Conservation (phyloP, 2,113 vertebrate genomes). For the Colaptes auratus region DNA sequence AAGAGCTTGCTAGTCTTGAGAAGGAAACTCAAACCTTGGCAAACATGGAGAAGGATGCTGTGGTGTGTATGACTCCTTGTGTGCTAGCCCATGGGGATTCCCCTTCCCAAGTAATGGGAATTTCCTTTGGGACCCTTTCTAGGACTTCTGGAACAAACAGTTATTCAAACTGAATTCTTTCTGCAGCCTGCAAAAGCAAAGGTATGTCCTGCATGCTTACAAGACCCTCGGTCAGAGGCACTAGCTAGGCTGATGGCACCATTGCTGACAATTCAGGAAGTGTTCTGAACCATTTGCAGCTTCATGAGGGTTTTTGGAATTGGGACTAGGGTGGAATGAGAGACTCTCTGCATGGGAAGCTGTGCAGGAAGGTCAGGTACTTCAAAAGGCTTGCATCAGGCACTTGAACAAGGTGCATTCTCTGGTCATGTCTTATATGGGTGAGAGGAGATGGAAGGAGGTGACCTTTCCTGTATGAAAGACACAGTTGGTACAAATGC, state of each 20-base stretch:
- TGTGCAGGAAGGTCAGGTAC: background rate
- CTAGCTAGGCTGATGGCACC: background rate
- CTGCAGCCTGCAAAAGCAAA: conserved; percentile 77
- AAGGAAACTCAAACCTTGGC: conserved; percentile 72
- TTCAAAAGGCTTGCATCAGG: background rate
- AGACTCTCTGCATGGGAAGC: background rate
- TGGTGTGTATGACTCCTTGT: conserved; percentile 63
- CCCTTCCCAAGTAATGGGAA: background rate
- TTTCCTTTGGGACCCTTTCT: background rate
- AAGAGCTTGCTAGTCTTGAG: conserved; percentile 79
- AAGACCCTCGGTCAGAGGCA: background rate
- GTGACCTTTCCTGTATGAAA: background rate
- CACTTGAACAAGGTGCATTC: background rate
- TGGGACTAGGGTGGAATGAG: background rate
- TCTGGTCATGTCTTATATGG: rapidly evolving
- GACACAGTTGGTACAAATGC: background rate
- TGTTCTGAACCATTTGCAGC: background rate
- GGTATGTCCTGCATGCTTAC: conserved; percentile 64
- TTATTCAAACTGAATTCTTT: conserved; percentile 77
- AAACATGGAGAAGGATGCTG: conserved; percentile 75
- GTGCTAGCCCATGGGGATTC: rapidly evolving
- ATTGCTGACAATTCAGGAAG: rapidly evolving
- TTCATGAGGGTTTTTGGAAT: background rate
- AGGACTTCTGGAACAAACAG: conserved; percentile 84
- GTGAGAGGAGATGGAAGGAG: background rate